A percentile compares a stretch with the other conserved stretches of the same genome.
These are phyloP conservation scores for Galaxea fascicularis DNA, from an alignment of 92 coral and sea anemone genomes.

Conservation along the genomic window DNA sequence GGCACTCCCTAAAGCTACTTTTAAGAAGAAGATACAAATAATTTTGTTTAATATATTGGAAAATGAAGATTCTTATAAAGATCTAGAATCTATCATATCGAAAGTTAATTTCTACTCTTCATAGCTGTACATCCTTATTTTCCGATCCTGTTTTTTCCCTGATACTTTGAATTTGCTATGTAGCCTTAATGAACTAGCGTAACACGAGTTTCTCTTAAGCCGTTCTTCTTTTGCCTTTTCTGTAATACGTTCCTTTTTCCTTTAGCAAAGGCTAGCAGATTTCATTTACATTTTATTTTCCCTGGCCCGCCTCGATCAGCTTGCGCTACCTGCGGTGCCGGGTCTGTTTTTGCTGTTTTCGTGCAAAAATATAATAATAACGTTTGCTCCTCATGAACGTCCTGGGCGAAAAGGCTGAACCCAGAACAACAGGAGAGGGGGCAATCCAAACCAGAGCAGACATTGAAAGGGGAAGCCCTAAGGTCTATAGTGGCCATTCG, in stretches of 20 bases:
- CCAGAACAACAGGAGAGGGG: background rate
- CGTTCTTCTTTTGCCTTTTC: conserved; percentile 16
- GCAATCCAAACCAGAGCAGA: background rate
- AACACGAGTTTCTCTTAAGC: conserved; percentile 8
- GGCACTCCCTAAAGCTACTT: no score
- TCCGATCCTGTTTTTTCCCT: no score
- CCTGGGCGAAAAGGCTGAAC: background rate
- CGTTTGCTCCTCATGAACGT: background rate
- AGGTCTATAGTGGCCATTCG: conserved; percentile 1
- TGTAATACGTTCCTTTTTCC: background rate
- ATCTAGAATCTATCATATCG: no score
- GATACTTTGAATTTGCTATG: no score
- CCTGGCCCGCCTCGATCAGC: conserved; percentile 14
- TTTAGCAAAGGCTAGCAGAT: conserved; percentile 5
- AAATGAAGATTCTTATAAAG: no score
- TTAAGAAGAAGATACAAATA: no score
- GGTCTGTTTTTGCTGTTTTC: background rate
- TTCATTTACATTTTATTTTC: conserved; percentile 5
- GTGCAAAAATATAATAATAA: no score
- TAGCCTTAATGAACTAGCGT: background rate
- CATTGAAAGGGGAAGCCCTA: background rate
- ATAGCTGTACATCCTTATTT: no score
- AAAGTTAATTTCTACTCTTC: no score
- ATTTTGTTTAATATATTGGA: no score
- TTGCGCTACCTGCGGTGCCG: no score